phyloP scores from a whole-genome alignment of 2,797 vertebrate genomes.

The Sebastes itinus region DNA sequence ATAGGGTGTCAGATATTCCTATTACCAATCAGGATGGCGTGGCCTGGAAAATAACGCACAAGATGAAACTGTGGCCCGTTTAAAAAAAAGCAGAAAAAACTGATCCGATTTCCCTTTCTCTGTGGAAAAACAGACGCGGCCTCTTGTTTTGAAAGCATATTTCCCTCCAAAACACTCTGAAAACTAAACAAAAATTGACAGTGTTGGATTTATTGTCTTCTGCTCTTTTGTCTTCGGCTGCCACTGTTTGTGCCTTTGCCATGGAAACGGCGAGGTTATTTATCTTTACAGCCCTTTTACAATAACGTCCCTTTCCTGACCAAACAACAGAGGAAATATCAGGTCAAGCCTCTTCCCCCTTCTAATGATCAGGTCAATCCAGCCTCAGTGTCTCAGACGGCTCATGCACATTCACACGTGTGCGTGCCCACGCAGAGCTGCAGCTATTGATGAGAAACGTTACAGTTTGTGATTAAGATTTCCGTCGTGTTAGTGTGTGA shows the following conservation, averaged over 20 bases:
- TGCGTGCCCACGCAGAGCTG: neutral
- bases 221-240: conserved; percentile 78
- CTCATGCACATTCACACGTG: conserved; percentile 61
- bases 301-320: conserved; percentile 89
- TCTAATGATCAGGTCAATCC: conserved; percentile 81
- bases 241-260: conserved; percentile 86
- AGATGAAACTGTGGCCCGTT: conserved; percentile 68
- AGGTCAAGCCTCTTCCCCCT: conserved; percentile 83
- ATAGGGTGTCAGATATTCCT: conserved; percentile 80
- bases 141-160: conserved; percentile 84
- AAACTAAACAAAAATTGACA: conserved; percentile 91
- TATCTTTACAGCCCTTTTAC: conserved; percentile 83
- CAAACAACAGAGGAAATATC: conserved; percentile 89
- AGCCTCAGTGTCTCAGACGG: conserved; percentile 66
- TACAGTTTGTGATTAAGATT: conserved; percentile 55
- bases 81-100: conserved; percentile 70
- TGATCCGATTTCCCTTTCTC: conserved; percentile 82
- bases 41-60: conserved; percentile 79
- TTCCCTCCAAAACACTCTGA: conserved; percentile 84
- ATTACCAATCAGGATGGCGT: conserved; percentile 76
- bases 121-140: conserved; percentile 81
- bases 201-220: conserved; percentile 86
- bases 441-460: conserved; percentile 51
- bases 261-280: conserved; percentile 88
- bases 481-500: conserved; percentile 34